phyloP scores from a whole-genome alignment of 2,113 vertebrate genomes.

The Grantiella picta region DNA sequence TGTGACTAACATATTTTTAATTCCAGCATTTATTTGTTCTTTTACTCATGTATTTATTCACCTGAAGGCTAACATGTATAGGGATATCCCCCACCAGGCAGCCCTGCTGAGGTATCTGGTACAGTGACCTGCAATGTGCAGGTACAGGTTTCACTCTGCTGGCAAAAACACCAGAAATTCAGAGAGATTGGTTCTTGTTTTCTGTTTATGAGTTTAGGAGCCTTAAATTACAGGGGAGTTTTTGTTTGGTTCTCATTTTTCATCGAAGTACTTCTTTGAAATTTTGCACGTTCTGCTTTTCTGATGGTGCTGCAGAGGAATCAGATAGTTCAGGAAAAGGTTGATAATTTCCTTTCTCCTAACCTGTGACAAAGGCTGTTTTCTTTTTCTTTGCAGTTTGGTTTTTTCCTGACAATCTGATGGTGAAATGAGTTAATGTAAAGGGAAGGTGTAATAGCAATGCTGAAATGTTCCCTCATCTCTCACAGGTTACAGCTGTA shows the following conservation, averaged over 20 bases:
- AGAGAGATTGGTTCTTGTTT: neutral
- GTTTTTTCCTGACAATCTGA: neutral
- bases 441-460: neutral
- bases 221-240: neutral
- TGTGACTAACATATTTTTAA: neutral
- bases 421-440: neutral
- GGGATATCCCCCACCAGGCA: neutral
- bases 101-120: accelerated
- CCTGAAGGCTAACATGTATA: neutral
- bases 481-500: neutral
- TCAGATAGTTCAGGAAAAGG: accelerated
- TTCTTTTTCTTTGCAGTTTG: neutral
- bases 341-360: neutral
- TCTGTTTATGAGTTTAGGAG: neutral
- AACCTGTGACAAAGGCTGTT: neutral
- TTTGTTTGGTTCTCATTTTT: neutral
- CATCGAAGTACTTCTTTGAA: neutral
- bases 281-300: neutral
- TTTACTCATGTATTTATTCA: neutral
- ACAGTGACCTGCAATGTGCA: accelerated
- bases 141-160: neutral
- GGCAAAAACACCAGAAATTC: neutral
- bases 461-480: neutral
- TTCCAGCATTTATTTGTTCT: neutral
- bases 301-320: neutral